A percentile compares a stretch with the other conserved stretches of the same genome.
Evolutionary conservation across 37 sponge, comb jelly and placozoan species (phyloP).

Genomic region (Hormiphora californensis): DNA sequence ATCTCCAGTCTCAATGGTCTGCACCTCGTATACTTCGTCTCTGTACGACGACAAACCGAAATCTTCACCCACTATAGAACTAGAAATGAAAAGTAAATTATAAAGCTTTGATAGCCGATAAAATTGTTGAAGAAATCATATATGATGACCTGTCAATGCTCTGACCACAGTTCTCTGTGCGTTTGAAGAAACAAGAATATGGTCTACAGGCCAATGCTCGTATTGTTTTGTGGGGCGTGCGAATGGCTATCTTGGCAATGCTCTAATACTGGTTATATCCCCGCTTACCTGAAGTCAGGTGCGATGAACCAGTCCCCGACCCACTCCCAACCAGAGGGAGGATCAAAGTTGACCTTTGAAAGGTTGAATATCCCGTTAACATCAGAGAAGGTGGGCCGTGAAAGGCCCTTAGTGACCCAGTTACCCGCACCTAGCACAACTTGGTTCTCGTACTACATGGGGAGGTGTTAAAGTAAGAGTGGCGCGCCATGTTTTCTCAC

Average conservation of each 20-base stretch:
- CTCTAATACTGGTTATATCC: too few species aligned
- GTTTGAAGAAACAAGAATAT: too few species aligned
- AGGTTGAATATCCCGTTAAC: not conserved
- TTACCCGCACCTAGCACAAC: not conserved
- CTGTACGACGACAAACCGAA: not conserved
- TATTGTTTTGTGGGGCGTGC: too few species aligned
- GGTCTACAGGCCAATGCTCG: too few species aligned
- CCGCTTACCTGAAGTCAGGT: not conserved
- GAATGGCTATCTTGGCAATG: too few species aligned
- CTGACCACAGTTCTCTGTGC: too few species aligned
- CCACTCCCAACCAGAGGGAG: not conserved
- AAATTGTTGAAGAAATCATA: too few species aligned
- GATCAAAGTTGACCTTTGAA: not conserved
- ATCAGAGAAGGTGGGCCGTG: not conserved
- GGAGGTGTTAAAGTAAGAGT: too few species aligned
- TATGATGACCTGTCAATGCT: too few species aligned
- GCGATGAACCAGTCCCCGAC: not conserved
- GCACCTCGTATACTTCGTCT: not conserved
- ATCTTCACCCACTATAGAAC: not conserved
- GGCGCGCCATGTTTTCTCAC: too few species aligned
- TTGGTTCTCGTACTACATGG: conserved; percentile 32
- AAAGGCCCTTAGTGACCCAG: not conserved
- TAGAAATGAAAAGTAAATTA: not conserved
- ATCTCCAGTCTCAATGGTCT: conserved; percentile 4
- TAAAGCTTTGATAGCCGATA: not conserved